phyloP scores from a whole-genome alignment of 2,888 invertebrate genomes.

The Drosophila nigricruria region DNA sequence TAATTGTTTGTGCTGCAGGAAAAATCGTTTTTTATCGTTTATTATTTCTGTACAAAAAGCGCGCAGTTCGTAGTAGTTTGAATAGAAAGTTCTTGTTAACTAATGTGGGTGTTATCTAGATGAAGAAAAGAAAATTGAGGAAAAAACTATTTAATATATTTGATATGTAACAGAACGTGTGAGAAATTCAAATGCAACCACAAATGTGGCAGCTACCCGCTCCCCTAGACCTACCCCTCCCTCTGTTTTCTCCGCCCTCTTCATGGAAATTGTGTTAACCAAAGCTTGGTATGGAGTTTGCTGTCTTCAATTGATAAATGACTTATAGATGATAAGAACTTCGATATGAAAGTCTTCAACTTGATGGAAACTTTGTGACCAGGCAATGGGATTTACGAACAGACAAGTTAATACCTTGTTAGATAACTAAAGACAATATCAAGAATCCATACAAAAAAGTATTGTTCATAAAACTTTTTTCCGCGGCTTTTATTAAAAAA shows the following conservation, averaged over 20 bases:
- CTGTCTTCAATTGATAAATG: constrained; percentile 65
- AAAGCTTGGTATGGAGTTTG: constrained; percentile 22
- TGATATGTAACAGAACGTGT: constrained; percentile 69
- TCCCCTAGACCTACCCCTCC: neutral
- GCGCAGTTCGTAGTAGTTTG: neutral
- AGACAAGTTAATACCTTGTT: constrained; percentile 64
- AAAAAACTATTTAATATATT: constrained; percentile 32
- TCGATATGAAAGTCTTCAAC: constrained; percentile 40
- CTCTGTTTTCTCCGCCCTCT: neutral
- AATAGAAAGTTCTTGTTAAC: constrained; percentile 60
- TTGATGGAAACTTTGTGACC: constrained; percentile 41
- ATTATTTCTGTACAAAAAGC: constrained; percentile 36
- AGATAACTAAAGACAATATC: constrained; percentile 29
- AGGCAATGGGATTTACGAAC: constrained; percentile 41
- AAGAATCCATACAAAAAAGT: neutral
- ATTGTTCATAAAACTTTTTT: neutral
- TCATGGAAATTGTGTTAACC: constrained; percentile 42
- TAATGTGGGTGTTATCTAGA: constrained; percentile 70
- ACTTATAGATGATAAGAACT: constrained; percentile 57
- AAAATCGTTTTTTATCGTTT: constrained; percentile 60
- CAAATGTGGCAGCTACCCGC: constrained; percentile 43
- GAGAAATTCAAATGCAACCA: constrained; percentile 65
- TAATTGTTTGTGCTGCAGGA: constrained; percentile 75
- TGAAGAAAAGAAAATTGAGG: constrained; percentile 15
- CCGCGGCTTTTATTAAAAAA: neutral